Base-by-base conservation (phyloP, 2,113 vertebrate genomes). In the Macaca mulatta region DNA sequence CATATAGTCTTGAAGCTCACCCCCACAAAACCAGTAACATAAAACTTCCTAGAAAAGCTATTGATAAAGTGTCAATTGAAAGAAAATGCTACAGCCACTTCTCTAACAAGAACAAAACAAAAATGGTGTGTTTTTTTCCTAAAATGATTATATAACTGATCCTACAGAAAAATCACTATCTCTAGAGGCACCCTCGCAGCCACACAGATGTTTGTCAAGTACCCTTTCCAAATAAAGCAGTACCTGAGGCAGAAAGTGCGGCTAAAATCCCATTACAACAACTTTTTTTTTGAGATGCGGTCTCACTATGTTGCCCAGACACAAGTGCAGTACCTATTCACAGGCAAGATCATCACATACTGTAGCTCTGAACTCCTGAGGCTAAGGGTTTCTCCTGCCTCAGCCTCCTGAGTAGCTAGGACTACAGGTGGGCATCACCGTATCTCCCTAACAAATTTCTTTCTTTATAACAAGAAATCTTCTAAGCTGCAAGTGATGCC, bases 41-140 rank as follows among this genome's bases (percentile, higher is more conserved):
- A 59, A 83, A 45, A 35, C 25, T 88, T 80, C 83, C 83, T 43
- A 55, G 50, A n/a, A 89, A 97, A 88, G 75, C 45, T 89, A 82
- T 17, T 75, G 35, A 84, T 50, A 40, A 78, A 72, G 52, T 57
- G 16, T 52, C 35, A 59, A 94, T 4, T 43, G 48, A 72, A 93
- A 82, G 70, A 89, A 83, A 94, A 94, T 25, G 14, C 14, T 43
- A 72, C 43, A 38, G 45, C 4, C 20, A 94, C 38, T 89, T 92
- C 75, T 50, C 25, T 89, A 89, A 91, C 32, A 93, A 91, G 48
- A 88, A 64, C 13, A 92, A 84, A 92, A 89, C 27, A 85, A 61
- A 95, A 94, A 78, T 8, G 11, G 40, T n/a, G 5, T 13, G 0
- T n/a, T 52, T 69, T 69, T 48, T 17, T 0, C 25, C 43, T 11